These are phyloP conservation scores for Andrena trimmerana DNA, from an alignment of 2,888 invertebrate genomes.

Conservation along the genomic window DNA sequence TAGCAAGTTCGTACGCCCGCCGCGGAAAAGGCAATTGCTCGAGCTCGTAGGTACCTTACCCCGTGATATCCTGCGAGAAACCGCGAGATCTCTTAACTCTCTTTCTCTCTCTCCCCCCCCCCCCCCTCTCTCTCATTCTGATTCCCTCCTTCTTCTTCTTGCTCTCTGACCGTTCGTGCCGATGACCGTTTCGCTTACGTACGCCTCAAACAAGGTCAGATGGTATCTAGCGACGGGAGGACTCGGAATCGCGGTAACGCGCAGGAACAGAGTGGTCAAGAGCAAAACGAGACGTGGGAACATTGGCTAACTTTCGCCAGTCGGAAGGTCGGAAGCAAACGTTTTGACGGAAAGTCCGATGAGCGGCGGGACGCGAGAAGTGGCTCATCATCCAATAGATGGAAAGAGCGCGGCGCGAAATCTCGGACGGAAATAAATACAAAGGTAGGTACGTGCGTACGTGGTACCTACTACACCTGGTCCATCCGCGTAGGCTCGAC, in stretches of 20 bases:
- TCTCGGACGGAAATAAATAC: conserved; percentile 44
- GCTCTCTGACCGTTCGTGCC: conserved; percentile 58
- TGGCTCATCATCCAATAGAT: no score
- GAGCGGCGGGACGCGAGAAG: not conserved
- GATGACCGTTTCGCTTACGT: conserved; percentile 65
- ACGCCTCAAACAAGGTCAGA: conserved; percentile 74
- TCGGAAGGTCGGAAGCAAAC: not conserved
- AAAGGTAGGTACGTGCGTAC: not conserved
- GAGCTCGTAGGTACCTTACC: not conserved
- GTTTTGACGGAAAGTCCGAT: not conserved
- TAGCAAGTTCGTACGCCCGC: no score
- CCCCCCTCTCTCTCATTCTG: not conserved
- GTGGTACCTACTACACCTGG: conserved; percentile 37
- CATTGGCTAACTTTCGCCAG: conserved; percentile 20
- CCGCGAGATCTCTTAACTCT: conserved; percentile 11
- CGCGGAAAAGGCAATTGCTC: not conserved
- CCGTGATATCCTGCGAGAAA: not conserved
- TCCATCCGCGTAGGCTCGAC: conserved; percentile 46
- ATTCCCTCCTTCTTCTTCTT: conserved; percentile 3
- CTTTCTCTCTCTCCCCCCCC: not conserved
- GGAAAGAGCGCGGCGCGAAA: not conserved
- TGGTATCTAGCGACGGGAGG: conserved; percentile 70
- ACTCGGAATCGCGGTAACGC: conserved; percentile 50
- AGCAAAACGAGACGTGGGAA: conserved; percentile 42
- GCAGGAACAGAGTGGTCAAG: conserved; percentile 23